A percentile compares a stretch with the other conserved stretches of the same genome.
Evolutionary conservation across 2,113 vertebrate genomes (phyloP).

Genomic region (Sylvilagus bachmani): DNA sequence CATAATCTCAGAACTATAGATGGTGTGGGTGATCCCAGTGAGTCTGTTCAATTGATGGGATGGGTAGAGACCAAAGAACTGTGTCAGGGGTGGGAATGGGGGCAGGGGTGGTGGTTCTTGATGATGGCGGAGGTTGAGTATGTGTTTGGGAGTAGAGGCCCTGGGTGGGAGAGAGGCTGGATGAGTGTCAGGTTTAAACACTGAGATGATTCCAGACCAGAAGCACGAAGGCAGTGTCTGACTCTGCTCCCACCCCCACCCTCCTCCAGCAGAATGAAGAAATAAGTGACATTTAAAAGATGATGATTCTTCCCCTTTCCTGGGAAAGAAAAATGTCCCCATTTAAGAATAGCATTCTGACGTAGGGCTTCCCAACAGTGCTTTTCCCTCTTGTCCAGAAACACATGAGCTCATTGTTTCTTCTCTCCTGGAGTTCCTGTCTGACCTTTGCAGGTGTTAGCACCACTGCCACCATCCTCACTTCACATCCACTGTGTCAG

Average conservation of each 20-base stretch:
- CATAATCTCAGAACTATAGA: background rate
- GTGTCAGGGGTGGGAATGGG: background rate
- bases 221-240: background rate
- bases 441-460: background rate
- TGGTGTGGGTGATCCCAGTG: background rate
- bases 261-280: background rate
- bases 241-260: background rate
- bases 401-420: background rate
- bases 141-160: background rate
- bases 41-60: background rate
- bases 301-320: background rate
- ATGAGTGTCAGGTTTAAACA: background rate
- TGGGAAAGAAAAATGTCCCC: background rate
- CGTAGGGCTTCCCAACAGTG: background rate
- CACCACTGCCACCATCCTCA: background rate
- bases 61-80: background rate
- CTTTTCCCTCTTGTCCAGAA: slow-evolving; percentile 41
- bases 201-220: background rate
- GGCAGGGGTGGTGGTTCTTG: background rate
- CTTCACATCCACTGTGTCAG: background rate
- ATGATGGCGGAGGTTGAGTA: background rate
- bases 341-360: slow-evolving; percentile 25
- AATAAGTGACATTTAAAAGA: slow-evolving; percentile 16
- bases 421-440: background rate
- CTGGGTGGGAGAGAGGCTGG: background rate